Base-by-base conservation (phyloP, 2,888 invertebrate species). In the Thymelicus sylvestris region DNA sequence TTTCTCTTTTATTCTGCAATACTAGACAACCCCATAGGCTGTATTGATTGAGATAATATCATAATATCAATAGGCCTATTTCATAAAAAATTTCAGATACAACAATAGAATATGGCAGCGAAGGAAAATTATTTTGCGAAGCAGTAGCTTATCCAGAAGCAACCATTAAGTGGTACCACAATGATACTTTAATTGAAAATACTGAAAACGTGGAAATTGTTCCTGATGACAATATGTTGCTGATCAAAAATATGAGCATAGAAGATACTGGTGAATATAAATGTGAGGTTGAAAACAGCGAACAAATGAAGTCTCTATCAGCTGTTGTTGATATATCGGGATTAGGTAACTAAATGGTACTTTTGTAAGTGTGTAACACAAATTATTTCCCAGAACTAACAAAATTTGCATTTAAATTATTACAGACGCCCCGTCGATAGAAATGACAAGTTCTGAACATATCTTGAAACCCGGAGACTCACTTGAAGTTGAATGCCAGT, bases 111-210 rank as follows among this genome's bases (percentile, higher is more conserved):
- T 93, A 86, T 52, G 88, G 85, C 0, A 74, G 64, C 4, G 83
- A 88, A 73, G 87, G 85, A 0, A 82, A 77, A 74, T 72, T 93
- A 0, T 79, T 77, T 57, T 93, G 92, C 60, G 78, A 88, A 81
- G 86, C 89, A 0, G 78, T 81, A 0, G 87, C 92, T 0, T 92
- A 90, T 67, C 92, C 92, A 0, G 84, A 86, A 73, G 88, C 86
- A 0, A 78, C 78, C 47, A 78, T 84, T 5, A 82, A 80, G 71
- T 93, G 92, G 92, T 87, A 82, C 57, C 83, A 86, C 48, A 91
- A 92, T 52, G 81, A 82, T 0, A 84, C 81, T 6, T 44, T 73
- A 4, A 41, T 91, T 24, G 79, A 79, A 39, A 61, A 73, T 12
- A 74, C 67, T 7, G 75, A 76, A 10, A 79, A 86, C 64, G 62